Base-by-base conservation (phyloP, 37 sponge, comb jelly and placozoan species). In the Dysidea cf. avara region DNA sequence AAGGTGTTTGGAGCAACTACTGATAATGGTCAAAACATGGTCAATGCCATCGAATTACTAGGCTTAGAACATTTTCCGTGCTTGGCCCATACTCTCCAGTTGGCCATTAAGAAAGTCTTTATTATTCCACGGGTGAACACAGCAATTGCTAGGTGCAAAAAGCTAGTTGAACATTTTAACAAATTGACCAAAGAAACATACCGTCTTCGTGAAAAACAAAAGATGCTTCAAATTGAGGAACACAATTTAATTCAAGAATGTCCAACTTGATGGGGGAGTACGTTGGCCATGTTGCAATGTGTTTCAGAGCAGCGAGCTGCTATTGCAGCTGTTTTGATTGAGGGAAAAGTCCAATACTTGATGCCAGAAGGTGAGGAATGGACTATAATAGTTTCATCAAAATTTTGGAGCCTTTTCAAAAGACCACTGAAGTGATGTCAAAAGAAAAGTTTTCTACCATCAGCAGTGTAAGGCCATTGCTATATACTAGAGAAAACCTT, bases 251-350 rank as follows among this genome's bases (percentile, higher is more conserved):
- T 69, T 3, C 71, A 69, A 16, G 71, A 69, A 3, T 69, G 71
- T 49, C 3, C 31, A 18, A 69, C 71, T 20, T 55, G 30, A 20
- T 69, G 71, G 71, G 71, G 71, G 2, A 69, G 71, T 35, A 69
- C 71, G 16, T 25, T 69, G 7, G 4, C 7, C 55, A 69, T 69
- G 71, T 3, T 69, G 25, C 9, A 69, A 55, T 26, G 55, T 28
- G 13, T 69, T 20, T 28, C 4, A 2, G 71, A 69, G 46, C 71
- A 69, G 16, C 71, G 53, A 11, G 71, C 71, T 53, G 71, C 71
- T 51, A 69, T 69, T 29, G 71, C 71, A 69, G 71, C 71, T 51
- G 55, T 49, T 39, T 12, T 69, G 1, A 22, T 69, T 26, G 71
- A 69, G 30, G 4, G 22, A 49, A 43, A 69, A 3, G 47, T 46